phyloP scores from a whole-genome alignment of 2,797 vertebrate species.

The Catamblyrhynchus diadema region DNA sequence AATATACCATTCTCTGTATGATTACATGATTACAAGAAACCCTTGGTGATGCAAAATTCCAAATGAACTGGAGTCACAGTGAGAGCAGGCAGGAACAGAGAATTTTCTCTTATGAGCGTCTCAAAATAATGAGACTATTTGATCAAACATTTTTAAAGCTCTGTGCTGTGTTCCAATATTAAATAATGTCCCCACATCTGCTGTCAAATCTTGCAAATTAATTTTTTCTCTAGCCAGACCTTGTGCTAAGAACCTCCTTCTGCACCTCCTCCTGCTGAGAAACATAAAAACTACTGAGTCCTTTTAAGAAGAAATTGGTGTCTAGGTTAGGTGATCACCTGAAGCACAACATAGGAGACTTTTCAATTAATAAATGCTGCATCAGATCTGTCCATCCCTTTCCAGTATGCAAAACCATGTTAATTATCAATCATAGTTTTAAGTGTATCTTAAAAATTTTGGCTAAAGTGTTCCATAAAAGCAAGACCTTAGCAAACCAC shows the following conservation, averaged over 20 bases:
- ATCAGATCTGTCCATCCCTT: neutral
- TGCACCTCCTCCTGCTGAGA: neutral
- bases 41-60: neutral
- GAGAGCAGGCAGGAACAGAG: neutral
- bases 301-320: neutral
- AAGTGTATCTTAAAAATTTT: neutral
- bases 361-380: neutral
- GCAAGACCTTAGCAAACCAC: neutral
- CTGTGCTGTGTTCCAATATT: neutral
- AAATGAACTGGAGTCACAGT: neutral
- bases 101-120: neutral
- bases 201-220: neutral
- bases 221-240: neutral
- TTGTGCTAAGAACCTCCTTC: neutral
- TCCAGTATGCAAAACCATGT: neutral
- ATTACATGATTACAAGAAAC: neutral
- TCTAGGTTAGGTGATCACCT: neutral
- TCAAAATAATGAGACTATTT: neutral
- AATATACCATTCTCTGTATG: neutral
- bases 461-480: neutral
- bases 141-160: neutral
- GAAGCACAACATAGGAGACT: neutral
- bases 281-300: neutral
- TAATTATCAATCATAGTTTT: neutral
- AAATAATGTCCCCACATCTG: neutral